Evolutionary conservation across 2,888 invertebrate species (phyloP).

Genomic region (Megastigmus dorsalis): DNA sequence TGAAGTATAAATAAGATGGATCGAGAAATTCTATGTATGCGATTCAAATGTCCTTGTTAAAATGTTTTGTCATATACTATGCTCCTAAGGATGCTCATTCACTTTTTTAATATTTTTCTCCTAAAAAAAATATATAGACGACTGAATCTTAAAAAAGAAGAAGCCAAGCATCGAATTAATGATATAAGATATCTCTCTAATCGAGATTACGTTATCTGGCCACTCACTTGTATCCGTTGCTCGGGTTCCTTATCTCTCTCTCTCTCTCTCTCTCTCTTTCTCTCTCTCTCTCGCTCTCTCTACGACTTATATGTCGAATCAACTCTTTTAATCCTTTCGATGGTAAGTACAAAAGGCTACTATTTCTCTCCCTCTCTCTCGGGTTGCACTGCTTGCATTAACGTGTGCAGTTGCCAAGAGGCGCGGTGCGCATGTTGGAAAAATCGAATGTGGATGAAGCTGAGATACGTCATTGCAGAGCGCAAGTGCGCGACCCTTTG

Average conservation of each 20-base stretch:
- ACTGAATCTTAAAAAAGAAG: conserved; percentile 40
- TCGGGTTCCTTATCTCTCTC: neutral
- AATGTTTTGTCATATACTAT: conserved; percentile 20
- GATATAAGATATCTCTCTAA: conserved; percentile 4
- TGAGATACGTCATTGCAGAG: no score
- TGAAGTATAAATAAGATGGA: neutral
- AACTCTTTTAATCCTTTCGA: neutral
- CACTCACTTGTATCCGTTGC: conserved; percentile 13
- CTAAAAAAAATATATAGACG: conserved; percentile 36
- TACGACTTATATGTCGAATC: neutral
- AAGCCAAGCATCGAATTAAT: conserved; percentile 38
- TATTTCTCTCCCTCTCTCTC: neutral
- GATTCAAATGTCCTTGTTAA: conserved; percentile 37
- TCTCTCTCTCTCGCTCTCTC: neutral
- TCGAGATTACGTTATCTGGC: neutral
- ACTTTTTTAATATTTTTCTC: conserved; percentile 36
- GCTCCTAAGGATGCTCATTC: conserved; percentile 50
- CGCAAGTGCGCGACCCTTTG: conserved; percentile 50
- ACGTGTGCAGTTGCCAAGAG: neutral
- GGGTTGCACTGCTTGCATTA: neutral
- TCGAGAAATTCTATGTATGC: conserved; percentile 12
- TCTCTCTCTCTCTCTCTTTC: neutral
- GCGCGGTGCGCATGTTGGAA: conserved; percentile 48
- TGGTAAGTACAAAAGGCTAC: neutral
- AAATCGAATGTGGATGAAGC: conserved; percentile 26